A percentile compares a stretch with the other conserved stretches of the same genome.
These are phyloP conservation scores for Platyrinchus mystaceus DNA, from an alignment of 2,797 vertebrate species.

Conservation along the genomic window DNA sequence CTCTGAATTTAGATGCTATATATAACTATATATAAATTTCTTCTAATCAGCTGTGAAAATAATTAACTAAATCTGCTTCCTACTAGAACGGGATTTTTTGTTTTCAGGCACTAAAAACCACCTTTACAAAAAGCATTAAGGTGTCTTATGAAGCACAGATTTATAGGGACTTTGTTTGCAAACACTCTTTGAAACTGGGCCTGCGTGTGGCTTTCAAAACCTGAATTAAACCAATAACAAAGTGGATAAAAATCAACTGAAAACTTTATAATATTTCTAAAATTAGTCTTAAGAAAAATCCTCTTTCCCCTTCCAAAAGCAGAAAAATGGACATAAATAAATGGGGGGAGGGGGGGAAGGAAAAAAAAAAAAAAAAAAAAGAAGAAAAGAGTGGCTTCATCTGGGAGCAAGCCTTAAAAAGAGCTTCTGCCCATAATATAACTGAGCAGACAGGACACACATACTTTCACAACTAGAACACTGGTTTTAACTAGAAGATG, in stretches of 20 bases:
- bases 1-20: not conserved
- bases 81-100: not conserved
- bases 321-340: not conserved
- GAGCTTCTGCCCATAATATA: not conserved
- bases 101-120: not conserved
- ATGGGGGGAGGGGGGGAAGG: not conserved
- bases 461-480: not conserved
- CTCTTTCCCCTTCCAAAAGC: not conserved
- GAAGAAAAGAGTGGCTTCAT: not conserved
- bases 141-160: not conserved
- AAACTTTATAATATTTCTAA: not conserved
- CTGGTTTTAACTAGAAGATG: not conserved
- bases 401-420: not conserved
- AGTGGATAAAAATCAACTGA: not conserved
- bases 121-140: not conserved
- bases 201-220: not conserved
- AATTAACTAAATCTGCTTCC: not conserved
- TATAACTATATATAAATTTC: not conserved
- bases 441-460: not conserved
- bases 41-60: not conserved
- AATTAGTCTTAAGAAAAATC: not conserved
- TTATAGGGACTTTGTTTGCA: not conserved
- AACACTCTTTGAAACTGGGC: not conserved
- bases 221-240: not conserved
- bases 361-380: no score